Percentiles rank a stretch among this genome's conserved stretches.
These are phyloP conservation scores for Anhinga anhinga DNA, from an alignment of 2,113 vertebrate genomes.

Conservation along the genomic window DNA sequence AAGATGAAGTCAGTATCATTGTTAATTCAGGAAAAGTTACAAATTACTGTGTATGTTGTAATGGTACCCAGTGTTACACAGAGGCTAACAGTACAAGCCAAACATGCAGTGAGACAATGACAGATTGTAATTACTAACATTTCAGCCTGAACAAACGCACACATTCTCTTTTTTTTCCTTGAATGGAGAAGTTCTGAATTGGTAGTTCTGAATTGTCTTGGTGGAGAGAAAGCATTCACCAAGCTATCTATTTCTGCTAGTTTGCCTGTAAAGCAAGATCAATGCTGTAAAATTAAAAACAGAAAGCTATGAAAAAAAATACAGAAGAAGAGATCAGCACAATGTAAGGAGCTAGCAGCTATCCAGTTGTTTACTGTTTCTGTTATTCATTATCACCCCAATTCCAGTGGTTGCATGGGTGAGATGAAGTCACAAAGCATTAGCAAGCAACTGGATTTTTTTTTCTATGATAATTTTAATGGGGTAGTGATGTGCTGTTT, in stretches of 20 bases:
- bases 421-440: not conserved
- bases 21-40: not conserved
- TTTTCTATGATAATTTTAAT: not conserved
- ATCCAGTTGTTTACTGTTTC: not conserved
- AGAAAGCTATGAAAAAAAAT: not conserved
- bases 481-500: not conserved
- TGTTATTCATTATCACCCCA: not conserved
- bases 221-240: not conserved
- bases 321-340: not conserved
- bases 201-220: not conserved
- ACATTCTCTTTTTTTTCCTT: not conserved
- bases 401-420: not conserved
- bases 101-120: not conserved
- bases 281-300: not conserved
- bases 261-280: not conserved
- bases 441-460: not conserved
- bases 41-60: not conserved
- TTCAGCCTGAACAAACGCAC: not conserved
- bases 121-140: not conserved
- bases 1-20: not conserved
- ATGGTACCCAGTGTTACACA: not conserved
- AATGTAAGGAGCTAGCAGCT: not conserved
- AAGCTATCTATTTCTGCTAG: not conserved
- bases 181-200: not conserved
- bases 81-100: not conserved